Base-by-base conservation (phyloP, 92 coral and sea anemone species). In the Diadumene lineata region DNA sequence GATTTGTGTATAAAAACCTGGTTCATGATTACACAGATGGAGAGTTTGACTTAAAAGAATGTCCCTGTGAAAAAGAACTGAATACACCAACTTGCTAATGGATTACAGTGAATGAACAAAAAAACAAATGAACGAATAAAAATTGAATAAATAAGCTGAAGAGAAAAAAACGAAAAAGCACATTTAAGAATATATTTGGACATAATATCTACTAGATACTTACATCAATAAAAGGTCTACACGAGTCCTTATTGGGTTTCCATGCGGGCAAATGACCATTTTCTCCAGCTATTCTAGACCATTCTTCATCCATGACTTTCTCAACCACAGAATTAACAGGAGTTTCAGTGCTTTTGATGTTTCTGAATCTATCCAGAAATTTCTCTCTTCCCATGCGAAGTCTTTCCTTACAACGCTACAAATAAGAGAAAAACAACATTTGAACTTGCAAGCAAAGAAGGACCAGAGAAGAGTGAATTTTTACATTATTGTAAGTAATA, bases 291-390 rank as follows among this genome's bases (percentile, higher is more conserved):
- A 91, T 78, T 31, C 70, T 43, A 0, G 38, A 31, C 97, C 97
- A 91, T 46, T 91, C 97, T 69, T 91, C 88, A 55, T 85, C 80
- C 97, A 91, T 91, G 13, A 88, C 97, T 73, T 76, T 92, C 53
- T 88, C 76, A 22, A 88, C 93, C n/a, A 81, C 63, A 48, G 82
- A 74, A 43, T 43, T 80, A 2, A 76, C 23, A 17, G 48, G 62
- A 0, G 50, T 38, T n/a, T 38, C 48, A 38, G 78, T 7, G 24
- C 82, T 69, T 9, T 50, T 60, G 23, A 53, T 72, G 50, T 77
- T 74, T 31, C 97, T 72, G 70, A 88, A 91, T 62, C 78, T 76
- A 22, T 81, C 93, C 48, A 88, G 72, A 81, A 66, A 84, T 68
- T 73, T 88, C 67, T 89, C 82, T 38, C 97, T 67, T 50, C 97